These are phyloP conservation scores for Cygnus buccinator DNA, from an alignment of 2,113 vertebrate genomes.

Conservation along the genomic window DNA sequence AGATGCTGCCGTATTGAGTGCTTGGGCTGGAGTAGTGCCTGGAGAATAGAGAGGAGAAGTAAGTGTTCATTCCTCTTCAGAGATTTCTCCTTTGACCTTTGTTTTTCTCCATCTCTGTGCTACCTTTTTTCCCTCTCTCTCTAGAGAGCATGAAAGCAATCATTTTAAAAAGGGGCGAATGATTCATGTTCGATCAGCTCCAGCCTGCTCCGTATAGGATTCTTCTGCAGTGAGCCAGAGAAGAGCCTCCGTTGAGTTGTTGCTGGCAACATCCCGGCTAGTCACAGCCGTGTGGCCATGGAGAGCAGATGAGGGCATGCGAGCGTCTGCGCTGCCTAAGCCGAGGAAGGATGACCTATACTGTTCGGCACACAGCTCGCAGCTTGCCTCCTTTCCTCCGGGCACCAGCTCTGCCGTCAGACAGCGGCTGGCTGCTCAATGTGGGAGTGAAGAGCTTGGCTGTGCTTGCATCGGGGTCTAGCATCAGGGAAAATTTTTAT, in stretches of 20 bases:
- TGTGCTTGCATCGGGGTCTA: background rate
- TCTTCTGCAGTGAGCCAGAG: slow-evolving; percentile 13
- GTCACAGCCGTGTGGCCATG: background rate
- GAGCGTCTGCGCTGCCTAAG: background rate
- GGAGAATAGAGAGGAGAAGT: background rate
- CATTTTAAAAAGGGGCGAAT: background rate
- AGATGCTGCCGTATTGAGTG: background rate
- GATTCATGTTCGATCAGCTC: background rate
- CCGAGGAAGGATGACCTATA: background rate
- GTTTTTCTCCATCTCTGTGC: background rate
- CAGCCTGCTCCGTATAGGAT: background rate
- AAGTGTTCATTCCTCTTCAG: background rate
- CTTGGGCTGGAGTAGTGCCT: background rate
- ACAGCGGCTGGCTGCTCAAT: background rate
- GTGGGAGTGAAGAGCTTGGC: background rate
- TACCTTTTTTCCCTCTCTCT: background rate
- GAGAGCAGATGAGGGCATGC: background rate
- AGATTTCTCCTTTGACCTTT: slow-evolving; percentile 22
- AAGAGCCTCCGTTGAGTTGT: background rate
- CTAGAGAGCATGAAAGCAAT: background rate
- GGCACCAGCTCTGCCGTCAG: background rate
- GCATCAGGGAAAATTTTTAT: background rate
- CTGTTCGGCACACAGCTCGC: background rate
- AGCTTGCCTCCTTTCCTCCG: background rate
- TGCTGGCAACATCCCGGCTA: background rate